Conservation (phyloP, 2,888 invertebrate species). For the Noctua janthina region DNA sequence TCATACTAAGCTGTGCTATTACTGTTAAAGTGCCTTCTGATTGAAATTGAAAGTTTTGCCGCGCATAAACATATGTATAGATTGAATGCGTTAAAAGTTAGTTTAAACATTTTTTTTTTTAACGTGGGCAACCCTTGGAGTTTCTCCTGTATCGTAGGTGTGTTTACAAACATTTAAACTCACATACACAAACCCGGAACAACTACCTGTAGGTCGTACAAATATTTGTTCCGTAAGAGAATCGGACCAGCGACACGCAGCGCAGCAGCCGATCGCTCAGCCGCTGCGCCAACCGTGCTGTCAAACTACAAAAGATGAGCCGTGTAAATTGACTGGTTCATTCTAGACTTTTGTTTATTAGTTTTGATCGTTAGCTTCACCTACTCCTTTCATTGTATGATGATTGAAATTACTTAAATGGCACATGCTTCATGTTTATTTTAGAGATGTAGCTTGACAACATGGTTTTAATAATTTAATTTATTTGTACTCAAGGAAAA, state of each 20-base stretch:
- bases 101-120: neutral
- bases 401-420: neutral
- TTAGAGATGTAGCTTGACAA: no score
- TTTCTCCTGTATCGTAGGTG: neutral
- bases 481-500: no score
- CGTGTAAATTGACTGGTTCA: neutral
- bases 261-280: no score
- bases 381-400: neutral
- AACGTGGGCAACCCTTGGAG: neutral
- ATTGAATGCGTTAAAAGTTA: neutral
- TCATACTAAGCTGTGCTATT: conserved; percentile 3
- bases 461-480: no score
- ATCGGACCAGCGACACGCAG: no score
- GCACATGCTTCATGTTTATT: no score
- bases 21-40: neutral
- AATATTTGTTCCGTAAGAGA: no score
- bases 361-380: no score
- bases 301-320: neutral
- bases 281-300: no score
- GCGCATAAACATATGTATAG: neutral
- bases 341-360: no score
- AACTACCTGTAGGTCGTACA: no score
- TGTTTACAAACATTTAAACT: neutral
- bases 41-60: neutral
- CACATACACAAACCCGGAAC: neutral